phyloP scores from a whole-genome alignment of 2,888 invertebrate species.

The Blastobasis lacticolella region DNA sequence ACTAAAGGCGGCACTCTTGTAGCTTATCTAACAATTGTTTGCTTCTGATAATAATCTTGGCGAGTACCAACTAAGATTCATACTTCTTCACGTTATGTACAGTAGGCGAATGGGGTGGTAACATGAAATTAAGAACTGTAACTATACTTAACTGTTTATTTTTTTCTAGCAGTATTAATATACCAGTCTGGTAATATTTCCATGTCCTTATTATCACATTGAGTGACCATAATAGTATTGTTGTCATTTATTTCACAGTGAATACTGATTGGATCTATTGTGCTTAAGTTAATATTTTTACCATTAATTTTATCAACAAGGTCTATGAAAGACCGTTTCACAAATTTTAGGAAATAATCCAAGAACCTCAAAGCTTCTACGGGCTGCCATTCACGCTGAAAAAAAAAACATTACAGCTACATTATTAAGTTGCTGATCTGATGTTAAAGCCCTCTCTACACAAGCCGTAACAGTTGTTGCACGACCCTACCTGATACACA shows the following conservation, averaged over 20 bases:
- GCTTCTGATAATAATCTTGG: too few species aligned
- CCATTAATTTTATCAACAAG: conserved; percentile 2
- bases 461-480: too few species aligned
- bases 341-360: conserved; percentile 21
- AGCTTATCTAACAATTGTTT: too few species aligned
- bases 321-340: conserved; percentile 18
- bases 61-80: too few species aligned
- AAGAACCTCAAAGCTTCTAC: conserved; percentile 21
- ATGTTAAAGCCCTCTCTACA: too few species aligned
- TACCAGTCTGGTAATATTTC: conserved; percentile 32
- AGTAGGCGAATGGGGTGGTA: too few species aligned
- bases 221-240: conserved; percentile 15
- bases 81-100: too few species aligned
- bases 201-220: conserved; percentile 4
- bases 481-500: too few species aligned
- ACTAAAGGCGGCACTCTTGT: too few species aligned
- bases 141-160: too few species aligned
- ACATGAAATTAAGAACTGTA: too few species aligned
- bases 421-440: neutral
- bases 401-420: conserved; percentile 8
- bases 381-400: conserved; percentile 31
- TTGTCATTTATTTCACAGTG: conserved; percentile 20
- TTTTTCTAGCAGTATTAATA: conserved; percentile 4
- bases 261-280: conserved; percentile 17
- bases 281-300: neutral